Conservation (phyloP, 2,888 invertebrate species). For the Frankliniella fusca region DNA sequence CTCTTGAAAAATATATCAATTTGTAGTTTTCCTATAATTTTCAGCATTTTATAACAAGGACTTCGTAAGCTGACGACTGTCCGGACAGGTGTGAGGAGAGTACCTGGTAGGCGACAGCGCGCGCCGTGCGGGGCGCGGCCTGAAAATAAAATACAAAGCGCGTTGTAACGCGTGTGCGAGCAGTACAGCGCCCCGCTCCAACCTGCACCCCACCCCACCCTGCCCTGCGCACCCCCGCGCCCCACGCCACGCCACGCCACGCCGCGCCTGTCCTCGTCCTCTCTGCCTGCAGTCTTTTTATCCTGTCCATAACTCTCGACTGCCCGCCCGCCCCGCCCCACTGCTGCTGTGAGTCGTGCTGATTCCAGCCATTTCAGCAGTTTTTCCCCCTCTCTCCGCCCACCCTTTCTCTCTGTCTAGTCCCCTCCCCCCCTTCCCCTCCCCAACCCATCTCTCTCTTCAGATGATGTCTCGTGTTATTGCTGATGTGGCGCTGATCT, state of each 20-base stretch:
- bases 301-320: slow-evolving; percentile 6
- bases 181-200: neutral
- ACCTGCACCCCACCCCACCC: neutral
- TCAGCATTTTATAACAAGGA: no score
- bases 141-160: no score
- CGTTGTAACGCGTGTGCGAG: no score
- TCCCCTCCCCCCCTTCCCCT: neutral
- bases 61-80: no score
- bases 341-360: neutral
- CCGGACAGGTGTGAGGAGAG: no score
- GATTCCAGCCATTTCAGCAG: slow-evolving; percentile 8
- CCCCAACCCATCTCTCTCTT: neutral
- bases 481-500: neutral
- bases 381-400: neutral
- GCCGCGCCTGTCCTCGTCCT: neutral
- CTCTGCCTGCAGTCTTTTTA: neutral
- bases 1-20: no score
- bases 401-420: no score
- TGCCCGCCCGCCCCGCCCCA: neutral
- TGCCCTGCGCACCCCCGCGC: neutral
- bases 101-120: no score
- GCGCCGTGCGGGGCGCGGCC: no score
- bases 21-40: no score
- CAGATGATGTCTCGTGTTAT: neutral
- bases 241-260: neutral